Conservation (phyloP, 2,113 vertebrate species). For the Dunckerocampus dactyliophorus region DNA sequence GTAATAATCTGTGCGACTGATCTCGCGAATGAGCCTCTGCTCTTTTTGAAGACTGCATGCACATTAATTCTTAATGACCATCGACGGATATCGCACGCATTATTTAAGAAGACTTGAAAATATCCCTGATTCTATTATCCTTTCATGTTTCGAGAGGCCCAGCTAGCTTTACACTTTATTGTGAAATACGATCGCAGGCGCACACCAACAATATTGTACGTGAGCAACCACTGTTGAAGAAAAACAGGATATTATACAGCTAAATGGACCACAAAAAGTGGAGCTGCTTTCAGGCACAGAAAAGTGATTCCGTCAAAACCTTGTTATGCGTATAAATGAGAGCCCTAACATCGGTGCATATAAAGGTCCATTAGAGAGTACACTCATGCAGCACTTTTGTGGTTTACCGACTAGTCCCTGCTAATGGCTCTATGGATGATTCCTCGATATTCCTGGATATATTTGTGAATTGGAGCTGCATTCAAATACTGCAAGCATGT, state of each 20-base stretch:
- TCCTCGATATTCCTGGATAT: background rate
- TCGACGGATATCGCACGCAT: slow-evolving; percentile 52
- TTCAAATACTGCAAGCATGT: slow-evolving; percentile 12
- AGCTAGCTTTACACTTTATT: slow-evolving; percentile 7
- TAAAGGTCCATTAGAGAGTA: slow-evolving; percentile 27
- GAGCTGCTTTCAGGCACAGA: slow-evolving; percentile 3
- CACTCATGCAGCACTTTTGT: slow-evolving; percentile 34
- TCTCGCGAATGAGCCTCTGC: slow-evolving; percentile 41
- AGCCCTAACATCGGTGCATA: slow-evolving; percentile 3
- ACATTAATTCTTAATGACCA: slow-evolving; percentile 60
- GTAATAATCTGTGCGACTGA: slow-evolving; percentile 51
- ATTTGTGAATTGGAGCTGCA: slow-evolving; percentile 1
- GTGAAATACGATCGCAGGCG: slow-evolving; percentile 8
- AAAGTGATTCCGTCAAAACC: slow-evolving; percentile 18
- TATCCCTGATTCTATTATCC: slow-evolving; percentile 34
- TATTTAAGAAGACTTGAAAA: slow-evolving; percentile 58
- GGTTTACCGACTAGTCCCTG: slow-evolving; percentile 29
- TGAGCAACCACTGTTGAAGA: slow-evolving; percentile 3
- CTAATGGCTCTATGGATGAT: slow-evolving; percentile 33
- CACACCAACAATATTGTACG: slow-evolving; percentile 4
- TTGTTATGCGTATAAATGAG: slow-evolving; percentile 6
- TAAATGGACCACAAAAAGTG: background rate
- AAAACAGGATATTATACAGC: slow-evolving; percentile 17
- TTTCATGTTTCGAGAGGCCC: slow-evolving; percentile 25
- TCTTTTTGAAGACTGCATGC: slow-evolving; percentile 50